Evolutionary conservation across 2,797 vertebrate genomes (phyloP), one percentile per base, ranked within the genome.

Genomic region (Acanthornis magna): DNA sequence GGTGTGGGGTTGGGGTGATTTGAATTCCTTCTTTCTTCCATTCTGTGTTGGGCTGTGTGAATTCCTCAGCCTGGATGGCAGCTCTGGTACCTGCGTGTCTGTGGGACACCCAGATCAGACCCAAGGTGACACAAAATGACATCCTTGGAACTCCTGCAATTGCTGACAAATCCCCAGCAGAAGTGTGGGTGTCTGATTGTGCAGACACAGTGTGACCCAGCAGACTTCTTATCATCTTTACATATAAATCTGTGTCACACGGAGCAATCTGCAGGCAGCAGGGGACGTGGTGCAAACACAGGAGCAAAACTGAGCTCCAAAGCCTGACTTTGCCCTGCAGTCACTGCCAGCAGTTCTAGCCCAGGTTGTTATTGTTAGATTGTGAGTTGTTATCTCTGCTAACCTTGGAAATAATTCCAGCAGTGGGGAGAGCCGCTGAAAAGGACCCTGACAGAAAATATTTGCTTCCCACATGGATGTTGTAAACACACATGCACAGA

Each of bases 371-470:
- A 29, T 38, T 65, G 63, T 50, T 58, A 10, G 34, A 5, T 3
- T 66, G 51, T 70, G 66, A 78, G 36, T 17, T 30, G 9, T 68
- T 82, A 51, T 60, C 55, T 68, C 54, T 68, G 66, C 34, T 73
- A 80, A 65, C 68, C 70, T 94, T 75, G 73, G 90, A 78, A 88
- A 62, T 67, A 47, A 85, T 76, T 88, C 70, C 54, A 72, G 7
- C 43, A 45, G 30, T 12, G 29, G 70, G 51, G 36, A 85, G 54
- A 48, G 55, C 43, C 68, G 51, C 60, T 95, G 83, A 81, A 86
- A 86, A 76, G 54, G 45, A 53, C 47, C 47, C 83, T 88, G 77
- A 38, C 51, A 84, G 67, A 76, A 63, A 40, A 47, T 29, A 78
- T 88, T 91, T 91, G 43, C 73, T 94, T 91, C 66, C 62, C 65